Base-by-base conservation (phyloP, 1,140 invertebrate species). In the Platyscapa corneri region DNA sequence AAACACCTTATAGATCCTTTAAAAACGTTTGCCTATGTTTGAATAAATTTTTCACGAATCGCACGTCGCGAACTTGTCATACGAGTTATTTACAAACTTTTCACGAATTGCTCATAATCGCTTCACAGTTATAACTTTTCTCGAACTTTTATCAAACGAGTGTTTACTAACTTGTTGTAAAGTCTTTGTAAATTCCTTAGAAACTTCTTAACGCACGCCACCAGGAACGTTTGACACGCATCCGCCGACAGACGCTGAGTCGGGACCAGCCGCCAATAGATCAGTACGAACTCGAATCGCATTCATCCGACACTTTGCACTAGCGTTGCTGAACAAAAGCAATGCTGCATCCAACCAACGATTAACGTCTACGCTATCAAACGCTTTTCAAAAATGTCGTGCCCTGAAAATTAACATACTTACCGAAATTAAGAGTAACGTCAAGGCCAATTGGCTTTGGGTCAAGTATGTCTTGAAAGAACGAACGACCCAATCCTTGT, bases 31-130 rank as follows among this genome's bases (percentile, higher is more conserved):
- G 27, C 10, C 56, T 27, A 27, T 60, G 56, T 60, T 60, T 60
- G 27, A 60, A 60, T 27, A 27, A 60, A 60, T 3, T 60, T 3
- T 3, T 60, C 10, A 34, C 10, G 18, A 74, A 32, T 34, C 32
- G 75, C 49, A 77, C 49, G 14, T 56, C 8, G 6, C 32, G 32
- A 30, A 60, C 10, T 8, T 20, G 18, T 32, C 20, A 60, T 32
- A 37, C 56, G 20, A 79, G 3, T 80, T 65, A 78, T 78, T 78
- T 78, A 78, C 60, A 67, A 67, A 67, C 30, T 32, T 67, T 67
- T 34, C n/a, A 67, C 8, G 64, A 34, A 67, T 32, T 67, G 12
- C 32, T 67, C 30, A 34, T 67, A 67, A 67, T 67, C n/a, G 32
- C 30, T 67, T 67, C 64, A 30, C 60, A 65, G 3, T 65, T 65